Conservation (phyloP, 2,888 invertebrate genomes). For the Eupithecia vulgata region DNA sequence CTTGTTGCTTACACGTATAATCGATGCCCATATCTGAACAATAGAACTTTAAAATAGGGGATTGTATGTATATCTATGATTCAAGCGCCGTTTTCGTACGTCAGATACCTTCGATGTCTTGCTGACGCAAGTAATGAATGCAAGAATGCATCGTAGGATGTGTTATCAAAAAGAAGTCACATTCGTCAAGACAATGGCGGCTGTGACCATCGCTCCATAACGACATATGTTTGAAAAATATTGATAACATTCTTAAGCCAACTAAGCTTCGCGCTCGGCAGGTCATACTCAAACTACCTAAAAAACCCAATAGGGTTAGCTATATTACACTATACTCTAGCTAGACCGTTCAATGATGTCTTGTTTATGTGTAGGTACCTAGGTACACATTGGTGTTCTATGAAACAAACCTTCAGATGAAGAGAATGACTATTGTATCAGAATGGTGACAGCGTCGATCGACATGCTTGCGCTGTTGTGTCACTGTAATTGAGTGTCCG, state of each 20-base stretch:
- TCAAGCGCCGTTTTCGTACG: conserved; percentile 36
- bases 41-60: conserved; percentile 25
- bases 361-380: too few relatives aligned
- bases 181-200: conserved; percentile 54
- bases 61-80: conserved; percentile 24
- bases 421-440: background rate
- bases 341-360: too few relatives aligned
- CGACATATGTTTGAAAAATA: conserved; percentile 55
- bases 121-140: conserved; percentile 48
- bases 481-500: background rate
- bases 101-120: conserved; percentile 54
- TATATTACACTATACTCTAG: background rate
- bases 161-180: conserved; percentile 59
- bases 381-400: background rate
- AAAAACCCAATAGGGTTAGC: background rate
- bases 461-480: background rate
- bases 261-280: background rate
- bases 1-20: conserved; percentile 2
- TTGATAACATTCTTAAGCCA: background rate
- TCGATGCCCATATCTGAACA: conserved; percentile 19
- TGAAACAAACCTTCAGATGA: background rate
- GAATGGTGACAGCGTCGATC: background rate
- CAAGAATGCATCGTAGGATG: conserved; percentile 56
- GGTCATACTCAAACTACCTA: background rate
- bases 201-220: conserved; percentile 38